A percentile compares a stretch with the other conserved stretches of the same genome.
Conservation (phyloP, 2,888 invertebrate genomes). For the Heteromyza rotundicornis region DNA sequence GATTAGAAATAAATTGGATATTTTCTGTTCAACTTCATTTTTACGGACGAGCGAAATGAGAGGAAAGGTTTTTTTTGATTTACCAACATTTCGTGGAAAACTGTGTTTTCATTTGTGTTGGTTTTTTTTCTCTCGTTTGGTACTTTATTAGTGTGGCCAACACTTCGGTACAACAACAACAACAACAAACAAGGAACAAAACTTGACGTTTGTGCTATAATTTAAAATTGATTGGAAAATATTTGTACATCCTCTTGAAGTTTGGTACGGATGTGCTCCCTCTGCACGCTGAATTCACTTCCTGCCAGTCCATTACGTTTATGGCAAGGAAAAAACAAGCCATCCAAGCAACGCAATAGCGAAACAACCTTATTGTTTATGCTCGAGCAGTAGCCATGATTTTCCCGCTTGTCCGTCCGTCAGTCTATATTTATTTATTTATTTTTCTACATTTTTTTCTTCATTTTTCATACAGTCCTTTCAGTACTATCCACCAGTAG, state of each 20-base stretch:
- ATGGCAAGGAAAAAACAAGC: no score
- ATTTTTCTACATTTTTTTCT: no score
- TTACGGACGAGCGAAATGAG: no score
- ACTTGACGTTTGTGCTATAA: not conserved
- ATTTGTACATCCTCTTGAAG: not conserved
- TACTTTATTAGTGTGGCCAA: not conserved
- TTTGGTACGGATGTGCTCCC: not conserved
- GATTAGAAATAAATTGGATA: conserved; percentile 38
- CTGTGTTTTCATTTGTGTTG: conserved; percentile 9
- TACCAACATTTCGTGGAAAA: not conserved
- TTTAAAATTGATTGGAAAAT: conserved; percentile 4
- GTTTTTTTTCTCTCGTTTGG: not conserved
- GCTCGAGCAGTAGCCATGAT: no score
- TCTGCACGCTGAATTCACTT: not conserved
- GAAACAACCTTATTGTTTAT: no score
- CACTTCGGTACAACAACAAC: conserved; percentile 6
- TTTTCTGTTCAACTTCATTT: not conserved
- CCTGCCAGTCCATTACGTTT: no score
- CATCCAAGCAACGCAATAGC: no score
- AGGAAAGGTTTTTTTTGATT: no score
- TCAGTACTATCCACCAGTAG: not conserved
- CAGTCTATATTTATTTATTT: not conserved
- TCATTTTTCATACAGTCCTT: no score
- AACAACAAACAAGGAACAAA: conserved; percentile 6
- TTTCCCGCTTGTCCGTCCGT: not conserved